These are phyloP conservation scores for Podilymbus podiceps DNA, from an alignment of 2,113 vertebrate genomes.

Conservation along the genomic window DNA sequence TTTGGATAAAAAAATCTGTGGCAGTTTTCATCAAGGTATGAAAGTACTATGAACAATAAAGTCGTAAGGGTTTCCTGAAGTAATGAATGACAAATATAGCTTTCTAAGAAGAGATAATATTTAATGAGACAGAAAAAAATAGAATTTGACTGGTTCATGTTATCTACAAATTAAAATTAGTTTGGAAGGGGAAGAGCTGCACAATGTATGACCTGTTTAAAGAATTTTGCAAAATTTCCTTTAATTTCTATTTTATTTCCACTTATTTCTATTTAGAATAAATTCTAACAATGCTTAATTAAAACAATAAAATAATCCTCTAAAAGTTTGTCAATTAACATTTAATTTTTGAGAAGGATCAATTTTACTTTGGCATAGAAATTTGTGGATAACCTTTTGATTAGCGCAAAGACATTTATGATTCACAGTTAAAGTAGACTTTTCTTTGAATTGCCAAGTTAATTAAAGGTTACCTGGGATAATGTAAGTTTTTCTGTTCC, in stretches of 20 bases:
- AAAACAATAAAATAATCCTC: neutral
- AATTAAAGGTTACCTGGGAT: neutral
- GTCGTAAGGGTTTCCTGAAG: neutral
- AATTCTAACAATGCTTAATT: neutral
- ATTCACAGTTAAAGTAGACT: neutral
- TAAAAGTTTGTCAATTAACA: neutral
- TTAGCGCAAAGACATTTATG: neutral
- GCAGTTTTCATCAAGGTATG: neutral
- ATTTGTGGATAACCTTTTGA: neutral
- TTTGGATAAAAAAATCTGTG: neutral
- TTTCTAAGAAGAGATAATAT: neutral
- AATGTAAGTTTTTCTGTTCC: neutral
- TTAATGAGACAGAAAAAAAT: neutral
- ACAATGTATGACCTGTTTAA: neutral
- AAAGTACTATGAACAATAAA: neutral
- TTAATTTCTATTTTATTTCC: neutral
- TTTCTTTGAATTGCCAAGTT: neutral
- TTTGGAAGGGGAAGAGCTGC: neutral
- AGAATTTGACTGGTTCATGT: neutral
- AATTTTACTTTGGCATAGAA: neutral
- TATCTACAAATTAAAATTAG: neutral
- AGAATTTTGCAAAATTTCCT: neutral
- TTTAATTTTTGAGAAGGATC: neutral
- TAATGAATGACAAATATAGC: neutral
- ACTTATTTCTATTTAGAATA: neutral